Evolutionary conservation across 2,888 invertebrate species (phyloP), one percentile per base, ranked within the genome.

Genomic region (Stomorhina lunata): DNA sequence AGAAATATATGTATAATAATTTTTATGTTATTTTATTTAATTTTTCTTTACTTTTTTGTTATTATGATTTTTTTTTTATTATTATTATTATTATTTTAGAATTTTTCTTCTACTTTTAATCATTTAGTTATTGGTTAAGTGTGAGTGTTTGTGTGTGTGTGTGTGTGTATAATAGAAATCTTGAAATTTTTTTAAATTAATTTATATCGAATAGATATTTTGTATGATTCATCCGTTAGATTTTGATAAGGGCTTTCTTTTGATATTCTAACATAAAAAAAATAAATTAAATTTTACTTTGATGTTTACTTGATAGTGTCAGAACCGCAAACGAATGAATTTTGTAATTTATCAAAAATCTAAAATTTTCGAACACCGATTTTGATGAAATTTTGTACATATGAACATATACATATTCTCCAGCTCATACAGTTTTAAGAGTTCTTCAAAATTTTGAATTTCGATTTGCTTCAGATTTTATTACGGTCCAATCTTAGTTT

Each of bases 1-100:
- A 89, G 89, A 89, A 89, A 89, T 90, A 90, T 89, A 89, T 88
- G 53, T 80, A 78, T 81, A 77, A 80, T 84, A 65, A 78, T 79
- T 81, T 80, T 78, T 72, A 75, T 81, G 66, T 65, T 65, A 81
- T 59, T 66, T n/a, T 45, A 10, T 37, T 43, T 17, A 75, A 68
- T 65, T 78, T 71, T 73, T 76, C 57, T 66, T 80, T 78, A 81
- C 68, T 50, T 68, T 84, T 83, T 76, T 77, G 22, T 71, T 57
- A 37, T 71, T 72, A 17, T 50, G 32, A 53, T 43, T 71, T 48
- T 65, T 25, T 68, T 69, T 45, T 59, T 37, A 53, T 7, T 81
- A 75, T 79, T 27, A 27, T 48, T n/a, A 72, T 59, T 55, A 61
- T 50, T 73, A 69, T 37, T 53, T 50, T 63, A 59, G 20, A 22